These are phyloP conservation scores for Pristionchus pacificus DNA, from an alignment of 1,140 invertebrate genomes.

Conservation along the genomic window DNA sequence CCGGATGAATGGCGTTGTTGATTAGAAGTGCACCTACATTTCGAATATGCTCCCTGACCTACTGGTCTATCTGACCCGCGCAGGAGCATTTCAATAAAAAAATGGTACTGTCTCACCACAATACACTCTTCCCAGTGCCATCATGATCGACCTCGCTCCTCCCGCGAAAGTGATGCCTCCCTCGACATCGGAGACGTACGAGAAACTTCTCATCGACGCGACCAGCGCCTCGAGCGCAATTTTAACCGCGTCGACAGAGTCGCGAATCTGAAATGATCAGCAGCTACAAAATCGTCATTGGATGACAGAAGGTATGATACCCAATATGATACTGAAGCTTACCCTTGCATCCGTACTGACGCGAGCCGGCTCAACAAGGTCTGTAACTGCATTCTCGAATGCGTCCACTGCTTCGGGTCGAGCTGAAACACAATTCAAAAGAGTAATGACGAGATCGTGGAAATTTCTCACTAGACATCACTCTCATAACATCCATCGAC, in stretches of 20 bases:
- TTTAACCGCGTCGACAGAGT: background rate
- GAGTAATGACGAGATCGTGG: background rate
- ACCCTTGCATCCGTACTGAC: no score
- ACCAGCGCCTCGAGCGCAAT: background rate
- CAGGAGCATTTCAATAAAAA: background rate
- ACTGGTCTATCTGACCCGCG: background rate
- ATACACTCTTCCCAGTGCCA: background rate
- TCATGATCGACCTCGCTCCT: background rate
- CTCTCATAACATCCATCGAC: slow-evolving; percentile 65
- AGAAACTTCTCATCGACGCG: background rate
- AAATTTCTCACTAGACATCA: slow-evolving; percentile 59
- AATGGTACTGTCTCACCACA: background rate
- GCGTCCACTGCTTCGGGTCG: background rate
- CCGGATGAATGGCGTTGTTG: no score
- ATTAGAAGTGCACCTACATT: background rate
- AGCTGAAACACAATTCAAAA: background rate
- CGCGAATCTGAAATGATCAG: background rate
- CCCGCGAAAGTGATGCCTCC: background rate
- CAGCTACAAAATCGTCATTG: background rate
- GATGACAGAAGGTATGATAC: background rate
- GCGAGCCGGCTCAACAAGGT: background rate
- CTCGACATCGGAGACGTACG: background rate
- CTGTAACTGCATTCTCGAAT: background rate
- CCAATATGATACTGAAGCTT: background rate
- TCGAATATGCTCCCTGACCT: background rate